Evolutionary conservation across 2,113 vertebrate species (phyloP), one percentile per base, ranked within the genome.

Genomic region (Ptyas mucosa): DNA sequence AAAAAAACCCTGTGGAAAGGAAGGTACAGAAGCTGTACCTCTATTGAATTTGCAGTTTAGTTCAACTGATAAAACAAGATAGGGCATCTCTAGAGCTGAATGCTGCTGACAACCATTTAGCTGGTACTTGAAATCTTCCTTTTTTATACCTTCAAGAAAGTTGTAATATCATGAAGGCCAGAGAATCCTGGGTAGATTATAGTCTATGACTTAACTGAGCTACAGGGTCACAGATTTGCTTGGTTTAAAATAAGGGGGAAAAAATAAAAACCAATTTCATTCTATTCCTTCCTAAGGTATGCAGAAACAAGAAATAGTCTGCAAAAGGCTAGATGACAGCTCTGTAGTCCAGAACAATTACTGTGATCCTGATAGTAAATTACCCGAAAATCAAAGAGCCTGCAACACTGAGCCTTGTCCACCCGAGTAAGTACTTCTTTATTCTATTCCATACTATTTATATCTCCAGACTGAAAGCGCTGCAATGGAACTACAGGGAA

Each of bases 351-450:
- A 99, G 97, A 99, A 99, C 98, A 99, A 96, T 97, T 99, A 99
- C 97, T 99, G 99, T 95, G 99, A 99, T 94, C 98, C 97, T 88
- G 99, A 99, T 95, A 97, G 98, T 96, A 99, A 99, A 94, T 98
- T 98, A 88, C 99, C 99, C 57, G 99, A 99, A 97, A 99, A 98
- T 97, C 99, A 99, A 96, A 98, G 99, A 95, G 95, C 98, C 97
- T 99, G 99, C 97, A 99, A 99, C 96, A 98, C 98, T 64, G 99
- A 99, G 98, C 98, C 99, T n/a, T 99, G 99, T 94, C 98, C 99
- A 88, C 98, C 99, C n/a, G 99, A 99, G 99, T 99, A 98, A 97
- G 99, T 99, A 95, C 75, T 49, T 64, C 85, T 89, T 64, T 2
- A 43, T 43, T 94, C 53, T 91, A 88, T 34, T 29, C 64, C 34